A percentile compares a stretch with the other conserved stretches of the same genome.
Evolutionary conservation across 2,888 invertebrate genomes (phyloP).

Genomic region (Platycheirus albimanus): DNA sequence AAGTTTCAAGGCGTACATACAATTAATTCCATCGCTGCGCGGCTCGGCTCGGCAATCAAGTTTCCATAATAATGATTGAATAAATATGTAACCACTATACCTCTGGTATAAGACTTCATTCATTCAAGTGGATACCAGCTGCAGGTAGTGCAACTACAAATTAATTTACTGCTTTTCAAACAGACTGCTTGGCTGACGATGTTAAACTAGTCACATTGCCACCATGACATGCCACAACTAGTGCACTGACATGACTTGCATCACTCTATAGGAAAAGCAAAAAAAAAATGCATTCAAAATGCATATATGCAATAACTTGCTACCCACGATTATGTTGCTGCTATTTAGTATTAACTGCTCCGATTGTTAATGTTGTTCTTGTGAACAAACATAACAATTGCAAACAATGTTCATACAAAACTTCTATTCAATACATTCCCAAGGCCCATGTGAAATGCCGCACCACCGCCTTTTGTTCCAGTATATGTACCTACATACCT

Average conservation of each 20-base stretch:
- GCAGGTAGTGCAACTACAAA: conserved; percentile 13
- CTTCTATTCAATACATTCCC: background rate
- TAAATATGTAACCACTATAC: background rate
- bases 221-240: conserved; percentile 29
- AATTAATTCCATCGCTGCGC: conserved; percentile 24
- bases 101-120: conserved; percentile 11
- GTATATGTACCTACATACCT: no score
- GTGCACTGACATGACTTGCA: conserved; percentile 17
- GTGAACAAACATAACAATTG: conserved; percentile 22
- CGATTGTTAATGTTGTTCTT: conserved; percentile 25
- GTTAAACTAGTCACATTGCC: conserved; percentile 51
- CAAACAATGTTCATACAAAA: conserved; percentile 34
- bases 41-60: conserved; percentile 22
- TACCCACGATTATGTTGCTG: conserved; percentile 18
- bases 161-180: conserved; percentile 28
- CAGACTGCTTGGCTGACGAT: conserved; percentile 21
- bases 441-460: no score
- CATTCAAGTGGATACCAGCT: background rate
- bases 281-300: background rate
- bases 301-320: conserved; percentile 2
- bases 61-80: conserved; percentile 49
- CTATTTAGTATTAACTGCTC: conserved; percentile 7
- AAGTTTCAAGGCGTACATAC: conserved; percentile 26
- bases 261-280: background rate
- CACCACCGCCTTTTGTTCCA: background rate